Evolutionary conservation across 2,797 vertebrate genomes (phyloP), one percentile per base, ranked within the genome.

Genomic region (Microctenopoma steveboyesi): DNA sequence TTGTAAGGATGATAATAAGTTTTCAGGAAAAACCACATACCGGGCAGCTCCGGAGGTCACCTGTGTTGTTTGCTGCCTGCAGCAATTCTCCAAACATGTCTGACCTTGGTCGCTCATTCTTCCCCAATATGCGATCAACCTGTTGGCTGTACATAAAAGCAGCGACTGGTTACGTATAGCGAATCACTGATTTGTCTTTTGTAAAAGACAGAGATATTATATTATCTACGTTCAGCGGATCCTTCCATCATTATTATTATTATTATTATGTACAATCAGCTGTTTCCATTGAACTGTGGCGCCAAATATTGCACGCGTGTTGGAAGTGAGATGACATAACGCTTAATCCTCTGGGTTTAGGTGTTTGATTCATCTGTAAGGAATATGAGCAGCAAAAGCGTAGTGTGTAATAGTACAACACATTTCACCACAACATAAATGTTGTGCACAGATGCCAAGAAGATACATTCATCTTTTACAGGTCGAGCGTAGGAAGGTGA

Each of bases 81-180:
- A 99, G 93, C 91, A 99, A 84, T 85, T 98, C 96, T 1, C 96
- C 96, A 58, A 99, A 99, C 96, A 96, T 96, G 88, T 98, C 97
- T 0, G 96, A 95, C 78, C 95, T 94, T 64, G 96, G 91, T 37
- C 96, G 95, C 71, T 99, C 97, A 5, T 95, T 95, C 85, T 91
- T 94, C 50, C 91, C 93, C 82, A 91, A 58, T 68, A 90, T 87
- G 55, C 86, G 89, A 62, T 94, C 92, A 37, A 94, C 92, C 90
- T 95, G 94, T 90, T 95, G 94, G 79, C 94, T 95, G 85, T 14
- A 49, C 16, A 67, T 3, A 4, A 42, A 63, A 35, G 61, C 12
- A 70, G 42, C 70, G 27, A 48, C 13, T 7, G 25, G 6, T 25
- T 13, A 16, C 35, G 15, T 3, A 49, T 27, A 22, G 4, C 48